Base-by-base conservation (phyloP, 2,113 vertebrate species). In the Glaucomys volans region DNA sequence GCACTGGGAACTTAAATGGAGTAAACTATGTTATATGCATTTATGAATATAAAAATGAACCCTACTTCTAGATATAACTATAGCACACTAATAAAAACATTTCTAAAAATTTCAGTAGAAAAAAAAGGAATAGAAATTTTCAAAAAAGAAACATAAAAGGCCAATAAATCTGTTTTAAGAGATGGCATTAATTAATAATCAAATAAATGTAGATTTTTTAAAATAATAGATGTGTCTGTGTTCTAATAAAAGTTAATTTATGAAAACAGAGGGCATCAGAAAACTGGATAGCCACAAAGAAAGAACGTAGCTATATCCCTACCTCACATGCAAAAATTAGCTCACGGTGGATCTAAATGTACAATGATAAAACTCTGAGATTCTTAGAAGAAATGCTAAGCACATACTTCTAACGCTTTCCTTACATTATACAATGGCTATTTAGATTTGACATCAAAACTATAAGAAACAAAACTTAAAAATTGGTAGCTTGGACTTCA, bases 231-330 rank as follows among this genome's bases (percentile, higher is more conserved):
- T 62, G 5, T 26, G 13, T 37, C 47, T 66, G 40, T 87, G n/a
- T 84, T 88, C 16, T 35, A 80, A 57, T 32, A 76, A 91, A 85
- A 76, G 40, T 24, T 94, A 90, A 59, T 94, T 91, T 47, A 84
- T 1, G 75, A 67, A 92, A 88, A 59, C 44, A 86, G 83, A 91
- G 32, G 28, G 40, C 24, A 52, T 13, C 13, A 22, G 44, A 90
- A 26, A 67, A 83, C 20, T 32, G 20, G 9, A 20, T 35, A 88
- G 67, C 4, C 52, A 93, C 30, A n/a, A 16, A 69, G 12, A 82
- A 87, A 72, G 28, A 42, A 93, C 44, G 2, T 81, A 72, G 6
- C 37, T 75, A 40, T 16, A 66, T 32, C 22, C 37, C 17, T 80
- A 54, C 3, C 32, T 93, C 28, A 82, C 1, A 57, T 13, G 44